phyloP scores from a whole-genome alignment of 2,113 vertebrate species.

The Cyprinodon tularosa region DNA sequence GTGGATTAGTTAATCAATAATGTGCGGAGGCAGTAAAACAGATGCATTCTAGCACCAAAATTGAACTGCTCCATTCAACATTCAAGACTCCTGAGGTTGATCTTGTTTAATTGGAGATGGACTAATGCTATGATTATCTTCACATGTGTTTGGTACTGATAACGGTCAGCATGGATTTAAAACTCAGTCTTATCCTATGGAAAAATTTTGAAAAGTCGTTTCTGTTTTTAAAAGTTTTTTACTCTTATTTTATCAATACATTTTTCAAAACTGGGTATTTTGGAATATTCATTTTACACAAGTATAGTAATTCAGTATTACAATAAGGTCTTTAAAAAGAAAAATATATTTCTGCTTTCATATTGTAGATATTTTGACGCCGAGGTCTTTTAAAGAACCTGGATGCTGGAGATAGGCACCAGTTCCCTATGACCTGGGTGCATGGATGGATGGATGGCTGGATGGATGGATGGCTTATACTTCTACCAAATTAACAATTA shows the following conservation, averaged over 20 bases:
- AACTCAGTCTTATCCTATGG: not conserved
- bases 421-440: too few relatives aligned
- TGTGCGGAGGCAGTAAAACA: conserved; percentile 66
- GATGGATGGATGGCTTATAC: too few relatives aligned
- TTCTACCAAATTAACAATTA: too few relatives aligned
- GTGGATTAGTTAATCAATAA: conserved; percentile 78
- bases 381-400: not conserved
- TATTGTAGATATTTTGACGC: not conserved
- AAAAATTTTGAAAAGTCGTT: too few relatives aligned
- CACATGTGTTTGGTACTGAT: conserved; percentile 3
- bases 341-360: not conserved
- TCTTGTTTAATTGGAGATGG: conserved; percentile 26
- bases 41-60: conserved; percentile 54
- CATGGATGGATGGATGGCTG: too few relatives aligned
- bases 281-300: not conserved
- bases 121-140: conserved; percentile 16
- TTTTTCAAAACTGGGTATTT: not conserved
- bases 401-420: too few relatives aligned
- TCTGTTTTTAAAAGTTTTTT: too few relatives aligned
- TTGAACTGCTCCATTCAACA: conserved; percentile 30
- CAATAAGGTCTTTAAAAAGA: not conserved
- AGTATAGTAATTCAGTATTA: not conserved
- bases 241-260: not conserved
- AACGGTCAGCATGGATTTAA: not conserved
- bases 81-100: conserved; percentile 30